Percentiles rank a stretch among this genome's conserved stretches.
phyloP scores from a whole-genome alignment of 2,113 vertebrate genomes.

The Centropus bengalensis region DNA sequence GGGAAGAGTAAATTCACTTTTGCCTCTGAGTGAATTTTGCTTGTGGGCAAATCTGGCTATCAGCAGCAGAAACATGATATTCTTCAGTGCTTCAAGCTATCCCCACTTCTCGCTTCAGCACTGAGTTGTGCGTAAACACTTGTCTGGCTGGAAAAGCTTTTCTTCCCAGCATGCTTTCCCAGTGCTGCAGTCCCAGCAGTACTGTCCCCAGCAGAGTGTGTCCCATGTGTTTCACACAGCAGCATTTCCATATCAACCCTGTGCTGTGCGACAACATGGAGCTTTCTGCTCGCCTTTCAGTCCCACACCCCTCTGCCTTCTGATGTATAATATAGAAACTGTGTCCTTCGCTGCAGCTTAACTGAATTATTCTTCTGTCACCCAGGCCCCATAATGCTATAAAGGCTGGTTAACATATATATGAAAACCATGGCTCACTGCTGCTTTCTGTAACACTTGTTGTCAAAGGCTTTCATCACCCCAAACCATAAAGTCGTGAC shows the following conservation, averaged over 20 bases:
- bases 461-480: constrained; percentile 30
- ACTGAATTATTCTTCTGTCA: constrained; percentile 31
- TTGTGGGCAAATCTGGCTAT: background rate
- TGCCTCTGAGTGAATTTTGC: background rate
- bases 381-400: background rate
- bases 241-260: fast-evolving
- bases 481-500: background rate
- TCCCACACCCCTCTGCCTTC: background rate
- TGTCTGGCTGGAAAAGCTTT: background rate
- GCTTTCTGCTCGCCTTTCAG: background rate
- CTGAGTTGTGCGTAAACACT: background rate
- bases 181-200: fast-evolving
- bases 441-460: background rate
- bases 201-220: background rate
- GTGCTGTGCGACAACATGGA: background rate
- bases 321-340: background rate
- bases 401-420: constrained; percentile 52
- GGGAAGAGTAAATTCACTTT: background rate
- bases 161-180: background rate
- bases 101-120: background rate
- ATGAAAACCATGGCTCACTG: constrained; percentile 57
- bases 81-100: background rate
- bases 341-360: background rate
- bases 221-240: background rate
- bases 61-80: background rate